Percentiles rank a stretch among this genome's conserved stretches.
These are phyloP conservation scores for Melanargia galathea DNA, from an alignment of 2,888 invertebrate genomes.

Conservation along the genomic window DNA sequence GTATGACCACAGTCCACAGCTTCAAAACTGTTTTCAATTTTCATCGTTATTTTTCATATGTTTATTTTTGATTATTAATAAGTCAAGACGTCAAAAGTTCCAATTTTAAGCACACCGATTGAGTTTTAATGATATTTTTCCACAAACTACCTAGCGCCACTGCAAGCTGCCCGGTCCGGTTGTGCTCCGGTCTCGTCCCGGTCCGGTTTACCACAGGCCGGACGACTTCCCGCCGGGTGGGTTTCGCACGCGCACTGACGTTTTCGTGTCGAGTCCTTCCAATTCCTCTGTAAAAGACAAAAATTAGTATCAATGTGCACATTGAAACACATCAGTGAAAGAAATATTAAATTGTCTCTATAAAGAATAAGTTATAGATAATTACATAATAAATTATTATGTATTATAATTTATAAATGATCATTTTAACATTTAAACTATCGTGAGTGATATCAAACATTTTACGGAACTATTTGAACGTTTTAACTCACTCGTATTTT, in stretches of 20 bases:
- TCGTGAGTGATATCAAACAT: too few relatives aligned
- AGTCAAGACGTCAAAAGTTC: neutral
- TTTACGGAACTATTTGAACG: too few relatives aligned
- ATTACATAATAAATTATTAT: too few relatives aligned
- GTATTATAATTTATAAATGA: too few relatives aligned
- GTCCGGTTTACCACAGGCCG: conserved; percentile 87
- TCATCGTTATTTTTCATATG: too few relatives aligned
- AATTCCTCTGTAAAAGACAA: conserved; percentile 85
- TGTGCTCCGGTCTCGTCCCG: conserved; percentile 3
- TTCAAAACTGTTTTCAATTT: too few relatives aligned
- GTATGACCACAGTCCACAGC: neutral
- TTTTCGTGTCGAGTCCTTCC: conserved; percentile 87
- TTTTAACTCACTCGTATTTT: too few relatives aligned
- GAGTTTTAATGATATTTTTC: conserved; percentile 38
- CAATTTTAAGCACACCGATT: neutral
- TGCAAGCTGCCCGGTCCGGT: conserved; percentile 21
- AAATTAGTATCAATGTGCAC: neutral
- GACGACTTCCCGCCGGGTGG: conserved; percentile 95
- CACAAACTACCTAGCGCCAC: conserved; percentile 45
- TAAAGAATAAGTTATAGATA: too few relatives aligned
- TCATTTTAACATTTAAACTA: too few relatives aligned
- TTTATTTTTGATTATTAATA: neutral
- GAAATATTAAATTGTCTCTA: too few relatives aligned
- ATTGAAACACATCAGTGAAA: too few relatives aligned
- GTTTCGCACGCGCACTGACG: conserved; percentile 92